Evolutionary conservation across 2,113 vertebrate species (phyloP), one percentile per base, ranked within the genome.

Genomic region (Tychaedon coryphoeus): DNA sequence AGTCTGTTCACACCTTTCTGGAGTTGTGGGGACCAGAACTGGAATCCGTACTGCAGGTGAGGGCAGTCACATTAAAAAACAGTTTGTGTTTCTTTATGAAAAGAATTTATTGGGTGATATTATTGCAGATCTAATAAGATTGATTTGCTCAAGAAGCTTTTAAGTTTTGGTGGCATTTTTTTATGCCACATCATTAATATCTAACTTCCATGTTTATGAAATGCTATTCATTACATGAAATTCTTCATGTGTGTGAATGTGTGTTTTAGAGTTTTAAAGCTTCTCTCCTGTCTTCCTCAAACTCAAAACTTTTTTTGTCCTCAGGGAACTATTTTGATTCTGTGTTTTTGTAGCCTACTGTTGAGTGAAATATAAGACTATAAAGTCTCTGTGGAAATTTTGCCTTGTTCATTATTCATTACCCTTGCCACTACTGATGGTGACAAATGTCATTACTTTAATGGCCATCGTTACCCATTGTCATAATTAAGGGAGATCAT

Each of bases 371-470:
- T 58, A 67, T 17, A 47, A 86, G 43, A 33, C 22, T 82, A 60
- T 69, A 66, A 86, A 71, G 72, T 86, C 31, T 28, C 89, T 54
- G 54, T 85, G 24, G 50, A 86, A 88, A 91, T 90, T 91, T 90
- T 64, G 53, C 70, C 73, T 90, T 58, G 10, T 88, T 96, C 78
- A 77, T 95, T 81, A 95, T 94, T 96, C 64, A 96, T 97, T 95
- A 93, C 45, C 73, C 60, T 77, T 94, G 65, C 64, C 50, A 40
- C 57, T 69, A 48, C 33, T 83, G 91, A 91, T 86, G 26, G 88
- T 96, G 93, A 97, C 85, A 97, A 88, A 95, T 96, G 90, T 73
- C 85, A 96, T 94, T 97, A 94, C 40, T 97, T 96, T 97, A 97
- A 97, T 95, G 93, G 91, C 93, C 71, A 86, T 84, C 12, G 6